Percentiles rank a stretch among this genome's conserved stretches.
These are phyloP conservation scores for Oenanthe melanoleuca DNA, from an alignment of 2,113 vertebrate species.

Conservation along the genomic window DNA sequence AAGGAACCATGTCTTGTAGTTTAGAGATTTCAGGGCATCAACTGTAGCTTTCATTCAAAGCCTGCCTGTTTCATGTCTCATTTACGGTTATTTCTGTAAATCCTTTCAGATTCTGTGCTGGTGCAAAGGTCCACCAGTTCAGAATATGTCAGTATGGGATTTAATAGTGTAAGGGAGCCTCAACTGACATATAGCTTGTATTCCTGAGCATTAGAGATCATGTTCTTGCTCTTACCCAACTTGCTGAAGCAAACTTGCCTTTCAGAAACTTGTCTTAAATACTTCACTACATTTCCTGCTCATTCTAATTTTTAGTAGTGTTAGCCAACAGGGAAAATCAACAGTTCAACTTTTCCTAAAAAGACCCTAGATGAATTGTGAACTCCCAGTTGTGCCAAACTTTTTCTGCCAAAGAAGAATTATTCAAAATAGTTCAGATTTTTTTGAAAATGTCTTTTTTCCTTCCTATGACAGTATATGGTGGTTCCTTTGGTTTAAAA, in stretches of 20 bases:
- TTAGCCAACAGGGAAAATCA: not conserved
- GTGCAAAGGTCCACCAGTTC: not conserved
- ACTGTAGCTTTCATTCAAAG: not conserved
- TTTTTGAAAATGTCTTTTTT: not conserved
- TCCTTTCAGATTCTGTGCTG: not conserved
- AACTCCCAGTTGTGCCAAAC: not conserved
- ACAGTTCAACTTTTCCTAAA: not conserved
- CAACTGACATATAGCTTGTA: rapidly evolving
- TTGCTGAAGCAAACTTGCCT: not conserved
- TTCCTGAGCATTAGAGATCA: not conserved
- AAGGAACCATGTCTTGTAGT: not conserved
- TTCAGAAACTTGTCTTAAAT: not conserved
- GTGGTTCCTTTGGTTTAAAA: not conserved
- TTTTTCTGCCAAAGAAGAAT: not conserved
- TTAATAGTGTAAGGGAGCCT: not conserved
- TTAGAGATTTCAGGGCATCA: not conserved
- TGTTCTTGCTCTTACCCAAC: not conserved
- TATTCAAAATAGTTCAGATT: not conserved
- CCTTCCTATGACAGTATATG: not conserved
- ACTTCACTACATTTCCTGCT: not conserved
- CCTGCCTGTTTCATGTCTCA: not conserved
- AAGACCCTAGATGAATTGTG: not conserved
- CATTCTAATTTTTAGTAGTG: not conserved
- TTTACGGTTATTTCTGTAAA: not conserved
- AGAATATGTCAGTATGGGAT: not conserved